Base-by-base conservation (phyloP, 2,113 vertebrate species). In the Girardinichthys multiradiatus region DNA sequence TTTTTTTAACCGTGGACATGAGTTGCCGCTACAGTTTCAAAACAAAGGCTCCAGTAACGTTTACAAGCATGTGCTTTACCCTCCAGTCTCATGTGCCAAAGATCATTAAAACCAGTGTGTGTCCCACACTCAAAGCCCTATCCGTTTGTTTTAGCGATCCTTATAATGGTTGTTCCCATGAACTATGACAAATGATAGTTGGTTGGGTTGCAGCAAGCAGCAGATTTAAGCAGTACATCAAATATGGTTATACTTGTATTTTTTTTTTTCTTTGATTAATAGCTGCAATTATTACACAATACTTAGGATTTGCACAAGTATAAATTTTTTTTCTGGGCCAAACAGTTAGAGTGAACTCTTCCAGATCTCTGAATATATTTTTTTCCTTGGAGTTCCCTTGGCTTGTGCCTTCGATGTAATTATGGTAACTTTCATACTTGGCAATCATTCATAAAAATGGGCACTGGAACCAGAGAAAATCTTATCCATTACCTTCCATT, bases 401-500 rank as follows among this genome's bases (percentile, higher is more conserved):
- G 28, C 61, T 63, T 30, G 48, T 64, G 58, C 57, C 66, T 69
- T 72, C 54, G 59, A 8, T 31, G 57, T 29, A 69, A 64, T 70
- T 62, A 48, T 69, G 51, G 14, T 61, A 79, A 68, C 30, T 30
- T 73, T 68, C 58, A 58, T 19, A 74, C 33, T 57, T 60, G 19
- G 60, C 33, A 79, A 79, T 86, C 72, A 73, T 86, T 83, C 77
- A 83, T 72, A 60, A 76, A 83, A 84, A 74, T 65, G 42, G 7
- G 51, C 61, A n/a, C 51, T 33, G 21, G 77, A 77, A 89, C 76
- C 66, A 79, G 78, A 78, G 69, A 60, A 70, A 48, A 11, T 48
- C 37, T 79, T 89, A 86, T 86, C 80, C 81, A 83, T 82, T 83
- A 83, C 80, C 86, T 87, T 91, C 89, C 93, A 90, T 93, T 92